phyloP scores from a whole-genome alignment of 2,797 vertebrate genomes.

The Eutrigla gurnardus region DNA sequence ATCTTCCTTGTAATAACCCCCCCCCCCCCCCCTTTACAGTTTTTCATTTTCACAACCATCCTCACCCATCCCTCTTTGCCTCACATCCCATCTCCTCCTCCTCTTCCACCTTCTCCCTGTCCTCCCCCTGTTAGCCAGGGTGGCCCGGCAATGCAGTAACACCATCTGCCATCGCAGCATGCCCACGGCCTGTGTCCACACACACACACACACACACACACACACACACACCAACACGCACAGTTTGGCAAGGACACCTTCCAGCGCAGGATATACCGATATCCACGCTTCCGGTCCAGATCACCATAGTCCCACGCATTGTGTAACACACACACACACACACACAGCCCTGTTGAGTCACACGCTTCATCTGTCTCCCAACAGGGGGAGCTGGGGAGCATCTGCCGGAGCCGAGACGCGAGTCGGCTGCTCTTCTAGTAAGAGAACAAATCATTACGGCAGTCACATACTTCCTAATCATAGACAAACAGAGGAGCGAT shows the following conservation, averaged over 20 bases:
- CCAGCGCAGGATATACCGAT: slow-evolving; percentile 77
- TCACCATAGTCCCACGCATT: slow-evolving; percentile 67
- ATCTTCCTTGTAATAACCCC: slow-evolving; percentile 54
- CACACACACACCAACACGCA: slow-evolving; percentile 56
- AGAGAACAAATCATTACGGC: slow-evolving; percentile 54
- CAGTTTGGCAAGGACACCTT: slow-evolving; percentile 75
- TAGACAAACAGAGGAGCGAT: slow-evolving; percentile 58
- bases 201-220: slow-evolving; percentile 53
- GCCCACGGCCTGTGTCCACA: slow-evolving; percentile 73
- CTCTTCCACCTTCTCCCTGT: slow-evolving; percentile 64
- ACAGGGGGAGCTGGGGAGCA: slow-evolving; percentile 83
- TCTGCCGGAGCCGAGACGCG: slow-evolving; percentile 62
- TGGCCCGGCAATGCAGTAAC: slow-evolving; percentile 75
- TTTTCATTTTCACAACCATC: slow-evolving; percentile 56
- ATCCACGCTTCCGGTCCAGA: slow-evolving; percentile 75
- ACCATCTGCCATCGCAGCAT: slow-evolving; percentile 87
- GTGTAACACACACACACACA: slow-evolving; percentile 28
- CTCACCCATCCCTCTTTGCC: slow-evolving; percentile 54
- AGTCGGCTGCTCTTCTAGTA: slow-evolving; percentile 44
- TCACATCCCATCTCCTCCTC: slow-evolving; percentile 57
- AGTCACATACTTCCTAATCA: slow-evolving; percentile 61
- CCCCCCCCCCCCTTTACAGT: slow-evolving; percentile 27
- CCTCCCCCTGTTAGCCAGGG: slow-evolving; percentile 73
- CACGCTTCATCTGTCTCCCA: slow-evolving; percentile 86
- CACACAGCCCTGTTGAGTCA: slow-evolving; percentile 73